phyloP scores from a whole-genome alignment of 2,888 invertebrate genomes.

The Caenorhabditis uteleia region DNA sequence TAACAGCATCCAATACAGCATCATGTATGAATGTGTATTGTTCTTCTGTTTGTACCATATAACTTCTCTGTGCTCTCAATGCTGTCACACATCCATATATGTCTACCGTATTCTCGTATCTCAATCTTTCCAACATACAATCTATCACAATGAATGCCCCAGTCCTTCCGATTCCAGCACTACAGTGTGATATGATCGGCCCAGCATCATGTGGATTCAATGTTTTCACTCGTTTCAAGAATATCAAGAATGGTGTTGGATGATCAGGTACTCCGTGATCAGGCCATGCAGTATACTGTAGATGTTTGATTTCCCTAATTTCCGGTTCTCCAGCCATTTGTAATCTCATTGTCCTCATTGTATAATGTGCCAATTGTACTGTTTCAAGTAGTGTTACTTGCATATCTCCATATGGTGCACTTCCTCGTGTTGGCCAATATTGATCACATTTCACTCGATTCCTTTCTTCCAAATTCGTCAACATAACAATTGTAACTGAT shows the following conservation, averaged over 20 bases:
- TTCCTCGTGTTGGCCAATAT: conserved; percentile 95
- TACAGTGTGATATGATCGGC: conserved; percentile 91
- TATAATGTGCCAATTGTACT: conserved; percentile 95
- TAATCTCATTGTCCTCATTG: conserved; percentile 93
- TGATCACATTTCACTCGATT: conserved; percentile 80
- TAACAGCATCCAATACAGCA: conserved; percentile 92
- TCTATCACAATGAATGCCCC: conserved; percentile 99
- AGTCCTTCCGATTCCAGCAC: conserved; percentile 86
- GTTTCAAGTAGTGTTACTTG: conserved; percentile 89
- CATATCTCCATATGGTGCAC: conserved; percentile 93
- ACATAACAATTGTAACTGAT: conserved; percentile 95
- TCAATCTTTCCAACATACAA: conserved; percentile 95
- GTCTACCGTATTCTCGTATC: conserved; percentile 95
- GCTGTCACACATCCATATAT: conserved; percentile 99
- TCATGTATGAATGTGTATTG: conserved; percentile 99
- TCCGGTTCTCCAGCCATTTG: conserved; percentile 75
- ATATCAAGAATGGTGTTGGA: conserved; percentile 96
- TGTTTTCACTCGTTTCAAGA: conserved; percentile 88
- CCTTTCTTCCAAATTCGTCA: conserved; percentile 96
- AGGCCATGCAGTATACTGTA: conserved; percentile 99
- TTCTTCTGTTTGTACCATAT: conserved; percentile 85
- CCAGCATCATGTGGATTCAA: conserved; percentile 90
- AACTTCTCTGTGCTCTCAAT: conserved; percentile 93
- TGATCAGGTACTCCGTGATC: conserved; percentile 98
- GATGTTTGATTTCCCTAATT: conserved; percentile 90